Evolutionary conservation across 2,888 invertebrate species (phyloP).

Genomic region (Amphipyra tragopoginis): DNA sequence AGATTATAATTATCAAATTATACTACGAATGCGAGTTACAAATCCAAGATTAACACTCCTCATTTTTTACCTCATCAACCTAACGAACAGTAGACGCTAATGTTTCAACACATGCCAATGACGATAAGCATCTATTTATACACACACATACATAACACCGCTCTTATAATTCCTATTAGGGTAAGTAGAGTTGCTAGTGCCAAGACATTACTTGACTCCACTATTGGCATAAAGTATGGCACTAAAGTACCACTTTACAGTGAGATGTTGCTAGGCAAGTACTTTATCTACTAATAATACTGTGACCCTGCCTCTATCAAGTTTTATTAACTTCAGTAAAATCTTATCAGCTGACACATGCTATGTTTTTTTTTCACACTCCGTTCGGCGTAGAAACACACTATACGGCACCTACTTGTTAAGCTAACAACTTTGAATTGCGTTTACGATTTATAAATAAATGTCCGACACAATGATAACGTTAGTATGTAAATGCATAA

Average conservation of each 20-base stretch:
- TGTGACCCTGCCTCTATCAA: conserved; percentile 11
- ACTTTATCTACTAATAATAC: conserved; percentile 13
- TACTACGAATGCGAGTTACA: neutral
- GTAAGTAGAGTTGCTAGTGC: conserved; percentile 23
- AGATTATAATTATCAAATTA: neutral
- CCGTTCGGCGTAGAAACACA: neutral
- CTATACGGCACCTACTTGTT: neutral
- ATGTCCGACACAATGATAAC: neutral
- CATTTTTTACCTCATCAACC: neutral
- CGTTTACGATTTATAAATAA: conserved; percentile 3
- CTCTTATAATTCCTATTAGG: conserved; percentile 11
- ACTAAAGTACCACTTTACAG: neutral
- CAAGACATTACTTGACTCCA: conserved; percentile 31
- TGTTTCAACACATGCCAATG: conserved; percentile 40
- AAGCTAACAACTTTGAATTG: neutral
- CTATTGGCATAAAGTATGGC: conserved; percentile 15
- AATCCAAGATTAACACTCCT: conserved; percentile 8
- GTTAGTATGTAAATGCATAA: neutral
- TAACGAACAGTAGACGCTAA: conserved; percentile 14
- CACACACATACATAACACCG: conserved; percentile 4
- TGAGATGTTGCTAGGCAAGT: conserved; percentile 4
- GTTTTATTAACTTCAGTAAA: neutral
- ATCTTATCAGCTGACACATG: conserved; percentile 19
- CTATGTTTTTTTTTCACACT: conserved; percentile 13
- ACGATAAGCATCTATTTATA: conserved; percentile 48